Evolutionary conservation across 2,888 invertebrate species (phyloP).

Genomic region (Hydrotaea diabolus): DNA sequence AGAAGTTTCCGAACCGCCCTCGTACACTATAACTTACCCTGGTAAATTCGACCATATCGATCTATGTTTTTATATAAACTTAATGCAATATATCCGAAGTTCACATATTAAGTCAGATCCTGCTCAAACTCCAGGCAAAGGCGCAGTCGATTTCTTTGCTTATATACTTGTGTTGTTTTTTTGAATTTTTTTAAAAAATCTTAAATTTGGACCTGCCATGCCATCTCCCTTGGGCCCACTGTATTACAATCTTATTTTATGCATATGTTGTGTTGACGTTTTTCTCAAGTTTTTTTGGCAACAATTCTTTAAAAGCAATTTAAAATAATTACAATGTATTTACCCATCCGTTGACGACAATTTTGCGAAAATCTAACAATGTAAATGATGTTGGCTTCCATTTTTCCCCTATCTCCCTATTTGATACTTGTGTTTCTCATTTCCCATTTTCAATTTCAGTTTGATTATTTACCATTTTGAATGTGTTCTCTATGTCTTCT

Average conservation of each 20-base stretch:
- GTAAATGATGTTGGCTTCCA: conserved; percentile 53
- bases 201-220: no score
- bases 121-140: no score
- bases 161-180: no score
- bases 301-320: conserved; percentile 46
- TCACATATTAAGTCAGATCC: no score
- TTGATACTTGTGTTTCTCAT: conserved; percentile 13
- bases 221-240: neutral
- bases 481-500: conserved; percentile 16
- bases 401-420: neutral
- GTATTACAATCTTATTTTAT: neutral
- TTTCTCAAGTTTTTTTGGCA: conserved; percentile 44
- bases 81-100: no score
- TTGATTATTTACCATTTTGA: conserved; percentile 15
- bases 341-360: conserved; percentile 37
- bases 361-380: conserved; percentile 53
- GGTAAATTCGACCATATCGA: no score
- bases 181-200: no score
- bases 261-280: conserved; percentile 24
- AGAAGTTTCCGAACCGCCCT: no score
- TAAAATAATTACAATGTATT: conserved; percentile 66
- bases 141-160: no score
- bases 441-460: conserved; percentile 22
- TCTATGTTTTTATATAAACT: no score
- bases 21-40: no score